Conservation (phyloP, 2,113 vertebrate genomes). For the Oryzias curvinotus region DNA sequence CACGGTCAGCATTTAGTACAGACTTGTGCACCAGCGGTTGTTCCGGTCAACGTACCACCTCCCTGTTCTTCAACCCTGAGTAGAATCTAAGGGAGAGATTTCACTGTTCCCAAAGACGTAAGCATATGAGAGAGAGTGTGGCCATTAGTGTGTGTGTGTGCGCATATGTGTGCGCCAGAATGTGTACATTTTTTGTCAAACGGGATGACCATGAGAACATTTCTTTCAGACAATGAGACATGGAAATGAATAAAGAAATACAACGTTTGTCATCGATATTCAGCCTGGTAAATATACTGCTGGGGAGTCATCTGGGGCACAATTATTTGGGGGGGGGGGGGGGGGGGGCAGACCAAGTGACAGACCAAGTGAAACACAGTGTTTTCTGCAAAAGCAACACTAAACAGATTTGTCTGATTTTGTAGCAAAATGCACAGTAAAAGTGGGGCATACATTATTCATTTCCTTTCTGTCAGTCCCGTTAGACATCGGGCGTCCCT, state of each 20-base stretch:
- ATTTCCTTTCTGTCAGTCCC: slow-evolving; percentile 46
- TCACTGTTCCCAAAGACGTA: slow-evolving; percentile 72
- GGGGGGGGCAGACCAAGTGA: background rate
- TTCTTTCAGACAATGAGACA: slow-evolving; percentile 8
- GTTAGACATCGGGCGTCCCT: slow-evolving; percentile 44
- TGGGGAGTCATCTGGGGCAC: slow-evolving; percentile 37
- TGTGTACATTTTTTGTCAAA: slow-evolving; percentile 7
- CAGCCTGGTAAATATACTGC: slow-evolving; percentile 46
- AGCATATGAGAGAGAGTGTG: slow-evolving; percentile 67
- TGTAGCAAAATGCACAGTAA: slow-evolving; percentile 48
- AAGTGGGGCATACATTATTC: slow-evolving; percentile 50
- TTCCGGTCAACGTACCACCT: slow-evolving; percentile 66
- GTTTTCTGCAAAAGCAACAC: no score
- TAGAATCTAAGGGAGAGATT: slow-evolving; percentile 78
- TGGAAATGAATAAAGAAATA: slow-evolving; percentile 15
- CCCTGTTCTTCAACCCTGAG: slow-evolving; percentile 81
- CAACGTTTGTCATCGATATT: slow-evolving; percentile 29
- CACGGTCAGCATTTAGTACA: slow-evolving; percentile 38
- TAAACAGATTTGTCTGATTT: no score
- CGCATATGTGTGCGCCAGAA: slow-evolving; percentile 4
- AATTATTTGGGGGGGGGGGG: no score
- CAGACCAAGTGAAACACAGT: no score
- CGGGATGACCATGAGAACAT: slow-evolving; percentile 3
- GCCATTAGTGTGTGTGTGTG: slow-evolving; percentile 36
- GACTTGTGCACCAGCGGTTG: slow-evolving; percentile 42